These are phyloP conservation scores for Neosilurus mollespiculum DNA, from an alignment of 2,797 vertebrate species.

Conservation along the genomic window DNA sequence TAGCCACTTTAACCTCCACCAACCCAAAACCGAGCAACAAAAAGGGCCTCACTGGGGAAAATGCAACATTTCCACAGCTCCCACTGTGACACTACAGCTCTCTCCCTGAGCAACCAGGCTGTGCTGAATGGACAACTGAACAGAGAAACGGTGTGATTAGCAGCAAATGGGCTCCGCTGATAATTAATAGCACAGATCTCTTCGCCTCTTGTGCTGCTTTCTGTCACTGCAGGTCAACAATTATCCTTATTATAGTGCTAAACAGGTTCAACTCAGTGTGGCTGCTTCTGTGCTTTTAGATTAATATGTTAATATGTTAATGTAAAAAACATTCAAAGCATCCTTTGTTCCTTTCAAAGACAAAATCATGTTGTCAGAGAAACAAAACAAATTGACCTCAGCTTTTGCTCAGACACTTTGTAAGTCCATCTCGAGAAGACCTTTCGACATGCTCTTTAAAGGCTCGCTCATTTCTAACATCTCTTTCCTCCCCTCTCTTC, in stretches of 20 bases:
- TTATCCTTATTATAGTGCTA: slow-evolving; percentile 35
- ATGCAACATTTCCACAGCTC: not conserved
- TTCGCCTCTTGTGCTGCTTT: not conserved
- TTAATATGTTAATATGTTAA: slow-evolving; percentile 1
- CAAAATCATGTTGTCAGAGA: not conserved
- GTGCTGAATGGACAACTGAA: not conserved
- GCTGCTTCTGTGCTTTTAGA: slow-evolving; percentile 4
- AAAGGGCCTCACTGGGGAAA: not conserved
- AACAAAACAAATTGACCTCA: not conserved
- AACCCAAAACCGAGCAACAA: not conserved
- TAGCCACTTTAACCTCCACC: not conserved
- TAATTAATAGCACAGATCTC: slow-evolving; percentile 40
- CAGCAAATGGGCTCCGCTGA: not conserved
- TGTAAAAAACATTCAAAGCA: not conserved
- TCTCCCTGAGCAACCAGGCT: not conserved
- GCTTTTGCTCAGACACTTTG: slow-evolving; percentile 11
- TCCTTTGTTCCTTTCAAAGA: not conserved
- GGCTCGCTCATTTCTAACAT: slow-evolving; percentile 34
- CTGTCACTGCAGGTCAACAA: slow-evolving; percentile 33
- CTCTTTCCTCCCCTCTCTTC: slow-evolving; percentile 19
- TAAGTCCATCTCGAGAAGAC: not conserved
- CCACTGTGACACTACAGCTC: not conserved
- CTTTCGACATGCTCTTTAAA: slow-evolving; percentile 15
- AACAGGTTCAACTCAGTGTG: slow-evolving; percentile 2
- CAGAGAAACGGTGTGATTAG: not conserved